Percentiles rank a stretch among this genome's conserved stretches.
Conservation (phyloP, 2,888 invertebrate species). For the Lutraria lutraria region DNA sequence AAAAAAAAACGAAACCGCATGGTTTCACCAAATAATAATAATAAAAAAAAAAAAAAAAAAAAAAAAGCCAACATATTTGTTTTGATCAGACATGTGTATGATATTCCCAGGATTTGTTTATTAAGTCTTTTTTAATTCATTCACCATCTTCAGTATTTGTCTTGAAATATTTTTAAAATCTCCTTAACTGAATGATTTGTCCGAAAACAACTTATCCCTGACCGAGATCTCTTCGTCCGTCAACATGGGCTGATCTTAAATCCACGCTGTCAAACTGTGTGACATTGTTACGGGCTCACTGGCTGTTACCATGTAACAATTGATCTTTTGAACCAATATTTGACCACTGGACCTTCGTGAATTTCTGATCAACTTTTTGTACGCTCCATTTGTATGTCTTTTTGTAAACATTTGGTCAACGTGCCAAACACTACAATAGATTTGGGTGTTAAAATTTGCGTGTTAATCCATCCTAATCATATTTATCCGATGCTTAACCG, state of each 20-base stretch:
- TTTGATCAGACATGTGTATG: too few species aligned
- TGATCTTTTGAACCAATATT: neutral
- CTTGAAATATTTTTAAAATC: too few species aligned
- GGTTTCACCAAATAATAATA: too few species aligned
- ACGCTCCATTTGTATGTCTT: neutral
- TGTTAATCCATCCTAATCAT: constrained; percentile 3
- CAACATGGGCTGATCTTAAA: neutral
- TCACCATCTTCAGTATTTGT: too few species aligned
- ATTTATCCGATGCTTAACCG: constrained; percentile 20
- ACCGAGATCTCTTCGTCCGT: neutral
- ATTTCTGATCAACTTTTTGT: neutral
- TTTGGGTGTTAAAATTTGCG: neutral
- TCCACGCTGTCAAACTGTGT: neutral
- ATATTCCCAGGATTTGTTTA: too few species aligned
- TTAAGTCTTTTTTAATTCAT: too few species aligned
- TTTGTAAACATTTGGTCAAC: neutral
- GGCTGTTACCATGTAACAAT: neutral
- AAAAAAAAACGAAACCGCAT: too few species aligned
- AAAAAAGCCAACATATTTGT: too few species aligned
- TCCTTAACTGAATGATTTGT: too few species aligned
- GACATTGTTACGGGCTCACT: neutral
- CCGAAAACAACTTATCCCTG: neutral
- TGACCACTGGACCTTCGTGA: neutral
- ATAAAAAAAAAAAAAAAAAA: too few species aligned
- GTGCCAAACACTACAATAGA: neutral